phyloP scores from a whole-genome alignment of 2,797 vertebrate genomes.

The Platyrinchus mystaceus region DNA sequence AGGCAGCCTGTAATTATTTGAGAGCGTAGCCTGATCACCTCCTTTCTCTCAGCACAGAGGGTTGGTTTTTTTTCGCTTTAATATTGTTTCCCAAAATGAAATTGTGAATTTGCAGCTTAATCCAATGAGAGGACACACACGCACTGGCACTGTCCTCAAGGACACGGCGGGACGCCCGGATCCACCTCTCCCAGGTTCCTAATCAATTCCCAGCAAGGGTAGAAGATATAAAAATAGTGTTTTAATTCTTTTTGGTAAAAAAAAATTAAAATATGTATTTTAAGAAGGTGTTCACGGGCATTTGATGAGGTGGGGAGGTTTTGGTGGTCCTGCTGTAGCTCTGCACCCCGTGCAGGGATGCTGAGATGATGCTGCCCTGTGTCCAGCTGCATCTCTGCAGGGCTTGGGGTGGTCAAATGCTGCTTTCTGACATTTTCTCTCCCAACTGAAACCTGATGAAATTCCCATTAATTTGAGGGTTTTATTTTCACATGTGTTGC shows the following conservation, averaged over 20 bases:
- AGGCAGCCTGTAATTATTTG: slow-evolving; percentile 20
- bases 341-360: background rate
- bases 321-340: background rate
- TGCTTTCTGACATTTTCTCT: background rate
- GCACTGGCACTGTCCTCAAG: background rate
- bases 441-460: background rate
- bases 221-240: background rate
- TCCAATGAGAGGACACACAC: background rate
- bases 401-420: fast-evolving
- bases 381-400: background rate
- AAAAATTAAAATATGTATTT: background rate
- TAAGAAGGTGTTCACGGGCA: background rate
- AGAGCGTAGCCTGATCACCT: background rate
- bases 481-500: background rate
- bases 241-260: background rate
- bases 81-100: background rate
- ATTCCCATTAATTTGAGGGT: background rate
- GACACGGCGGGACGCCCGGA: fast-evolving
- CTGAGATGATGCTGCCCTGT: background rate
- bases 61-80: background rate
- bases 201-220: background rate
- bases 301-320: background rate
- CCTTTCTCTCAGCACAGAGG: background rate
- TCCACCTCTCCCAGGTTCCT: background rate
- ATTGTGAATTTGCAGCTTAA: slow-evolving; percentile 17